Evolutionary conservation across 2,113 vertebrate species (phyloP), one percentile per base, ranked within the genome.

Genomic region (Brachyhypopomus gauderio): DNA sequence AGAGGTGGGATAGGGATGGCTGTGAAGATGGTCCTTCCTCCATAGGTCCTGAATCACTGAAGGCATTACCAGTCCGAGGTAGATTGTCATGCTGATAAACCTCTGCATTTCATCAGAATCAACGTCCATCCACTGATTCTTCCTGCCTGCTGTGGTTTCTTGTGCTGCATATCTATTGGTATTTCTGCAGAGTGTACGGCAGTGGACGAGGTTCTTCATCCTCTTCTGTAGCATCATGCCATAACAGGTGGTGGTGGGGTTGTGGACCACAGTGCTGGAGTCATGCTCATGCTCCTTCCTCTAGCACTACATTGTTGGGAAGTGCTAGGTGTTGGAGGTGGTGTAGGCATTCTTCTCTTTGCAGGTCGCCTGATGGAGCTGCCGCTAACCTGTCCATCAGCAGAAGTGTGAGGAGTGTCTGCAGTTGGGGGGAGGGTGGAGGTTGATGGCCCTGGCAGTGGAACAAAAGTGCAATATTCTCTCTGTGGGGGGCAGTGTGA

Each of bases 1-100:
- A 19, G 14, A 27, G 3, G 5, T 7, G 27, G 75, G 38, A 64
- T 64, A 77, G 0, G n/a, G 75, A 34, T 23, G 5, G 9, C n/a
- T 77, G 59, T 64, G 36, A 8, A 63, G 14, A 9, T n/a, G 11
- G 48, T 64, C 59, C 34, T 48, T 77, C n/a, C 75, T 63, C 59
- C 75, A 66, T 22, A 66, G 5, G 60, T 77, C 41, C 8, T 4
- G 19, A 22, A 1, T 14, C 30, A 12, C n/a, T 9, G 75, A 30
- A 27, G 60, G 16, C 41, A 2, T 77, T 22, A 66, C 34, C 14
- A 77, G 62, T 14, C 75, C 60, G 1, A 25, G 23, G 52, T 67
- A 63, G 5, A 52, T 52, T 22, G 27, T 19, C 36, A 58, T n/a
- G 25, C 30, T 56, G n/a, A 27, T 1, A 52, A 12, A 55, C 6